Evolutionary conservation across 1,140 invertebrate species (phyloP).

Genomic region (Bradynema listronoti): DNA sequence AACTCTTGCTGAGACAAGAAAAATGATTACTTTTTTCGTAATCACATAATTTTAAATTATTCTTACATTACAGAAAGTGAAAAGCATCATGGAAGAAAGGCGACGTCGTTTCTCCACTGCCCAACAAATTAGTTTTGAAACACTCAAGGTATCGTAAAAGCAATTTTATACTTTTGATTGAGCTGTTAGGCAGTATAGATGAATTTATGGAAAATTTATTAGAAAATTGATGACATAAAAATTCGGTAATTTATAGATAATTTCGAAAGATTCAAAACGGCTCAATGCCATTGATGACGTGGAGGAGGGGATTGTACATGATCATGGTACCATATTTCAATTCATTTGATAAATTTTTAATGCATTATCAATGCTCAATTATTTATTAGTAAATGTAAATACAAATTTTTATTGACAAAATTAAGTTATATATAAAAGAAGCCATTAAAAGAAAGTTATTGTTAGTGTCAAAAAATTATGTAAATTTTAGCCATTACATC

Average conservation of each 20-base stretch:
- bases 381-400: no score
- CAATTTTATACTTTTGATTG: no score
- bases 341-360: no score
- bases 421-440: no score
- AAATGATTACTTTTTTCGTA: no score
- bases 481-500: slow-evolving; percentile 8
- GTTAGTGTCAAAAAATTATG: slow-evolving; percentile 8
- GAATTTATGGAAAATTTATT: slow-evolving; percentile 19
- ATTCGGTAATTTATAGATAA: no score
- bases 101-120: slow-evolving; percentile 43
- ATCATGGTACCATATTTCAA: no score
- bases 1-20: no score
- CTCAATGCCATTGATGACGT: slow-evolving; percentile 23
- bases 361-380: no score
- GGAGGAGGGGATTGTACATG: slow-evolving; percentile 12
- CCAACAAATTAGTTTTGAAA: slow-evolving; percentile 39
- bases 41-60: not conserved
- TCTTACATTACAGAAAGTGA: slow-evolving; percentile 35
- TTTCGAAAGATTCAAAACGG: slow-evolving; percentile 9
- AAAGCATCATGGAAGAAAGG: slow-evolving; percentile 40
- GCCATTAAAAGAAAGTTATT: not conserved
- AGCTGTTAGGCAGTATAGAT: slow-evolving; percentile 18
- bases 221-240: slow-evolving; percentile 8
- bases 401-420: no score
- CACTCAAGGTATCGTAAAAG: slow-evolving; percentile 37